A percentile compares a stretch with the other conserved stretches of the same genome.
These are phyloP conservation scores for Ormia ochracea DNA, from an alignment of 2,888 invertebrate species.

Conservation along the genomic window DNA sequence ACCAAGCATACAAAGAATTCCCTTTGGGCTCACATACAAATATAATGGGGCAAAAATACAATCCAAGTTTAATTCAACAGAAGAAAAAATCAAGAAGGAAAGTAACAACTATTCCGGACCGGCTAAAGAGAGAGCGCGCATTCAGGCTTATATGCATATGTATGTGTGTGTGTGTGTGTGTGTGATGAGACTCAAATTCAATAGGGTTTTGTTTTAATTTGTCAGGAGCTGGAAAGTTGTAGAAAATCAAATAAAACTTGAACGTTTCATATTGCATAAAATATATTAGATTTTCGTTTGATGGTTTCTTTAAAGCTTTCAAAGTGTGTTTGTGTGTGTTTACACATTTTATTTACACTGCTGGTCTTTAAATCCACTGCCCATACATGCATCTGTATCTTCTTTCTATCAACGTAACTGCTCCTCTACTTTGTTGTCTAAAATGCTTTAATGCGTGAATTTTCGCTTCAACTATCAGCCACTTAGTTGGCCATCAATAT, in stretches of 20 bases:
- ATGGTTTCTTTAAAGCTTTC: conserved; percentile 2
- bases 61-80: conserved; percentile 35
- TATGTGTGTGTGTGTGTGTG: conserved; percentile 11
- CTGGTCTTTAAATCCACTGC: neutral
- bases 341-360: neutral
- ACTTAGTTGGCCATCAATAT: conserved; percentile 64
- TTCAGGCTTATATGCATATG: too few species aligned
- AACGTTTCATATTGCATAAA: conserved; percentile 48
- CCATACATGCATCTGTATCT: conserved; percentile 4
- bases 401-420: neutral
- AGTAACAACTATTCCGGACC: conserved; percentile 1
- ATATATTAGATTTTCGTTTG: conserved; percentile 37
- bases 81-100: conserved; percentile 35
- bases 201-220: conserved; percentile 57
- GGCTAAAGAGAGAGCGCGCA: conserved; percentile 8
- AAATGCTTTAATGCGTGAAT: conserved; percentile 60
- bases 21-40: conserved; percentile 44
- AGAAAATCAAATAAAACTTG: conserved; percentile 53
- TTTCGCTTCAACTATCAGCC: conserved; percentile 64
- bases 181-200: conserved; percentile 59
- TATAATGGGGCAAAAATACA: conserved; percentile 24
- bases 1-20: conserved; percentile 52
- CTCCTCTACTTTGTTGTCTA: conserved; percentile 13
- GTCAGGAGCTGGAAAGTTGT: conserved; percentile 31
- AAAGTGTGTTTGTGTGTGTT: neutral